Evolutionary conservation across 2,797 vertebrate species (phyloP).

Genomic region (Glyptemys insculpta): DNA sequence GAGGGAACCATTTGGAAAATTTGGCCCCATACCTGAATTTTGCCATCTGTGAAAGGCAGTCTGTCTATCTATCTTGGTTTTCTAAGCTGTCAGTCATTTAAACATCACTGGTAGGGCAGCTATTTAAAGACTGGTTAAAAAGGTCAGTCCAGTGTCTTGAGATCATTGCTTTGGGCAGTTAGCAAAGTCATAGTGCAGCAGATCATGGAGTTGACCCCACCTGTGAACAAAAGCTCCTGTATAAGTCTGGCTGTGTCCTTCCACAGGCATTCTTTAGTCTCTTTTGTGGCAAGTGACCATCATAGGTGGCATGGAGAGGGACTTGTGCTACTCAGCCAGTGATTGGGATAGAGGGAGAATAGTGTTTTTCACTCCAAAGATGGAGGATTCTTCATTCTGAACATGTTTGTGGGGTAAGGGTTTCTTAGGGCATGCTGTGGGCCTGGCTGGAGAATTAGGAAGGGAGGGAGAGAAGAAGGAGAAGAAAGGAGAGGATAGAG

Average conservation of each 20-base stretch:
- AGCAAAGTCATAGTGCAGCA: neutral
- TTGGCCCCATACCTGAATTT: neutral
- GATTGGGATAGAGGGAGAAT: neutral
- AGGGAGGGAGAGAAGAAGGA: neutral
- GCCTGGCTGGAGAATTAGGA: neutral
- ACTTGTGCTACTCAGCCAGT: neutral
- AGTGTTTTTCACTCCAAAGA: too few relatives aligned
- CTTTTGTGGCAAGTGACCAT: neutral
- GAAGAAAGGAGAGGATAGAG: fast-evolving
- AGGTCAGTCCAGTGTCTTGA: neutral
- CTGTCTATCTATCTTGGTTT: neutral
- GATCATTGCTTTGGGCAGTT: neutral
- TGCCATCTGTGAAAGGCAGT: neutral
- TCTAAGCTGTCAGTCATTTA: neutral
- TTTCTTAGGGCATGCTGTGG: neutral
- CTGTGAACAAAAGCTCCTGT: neutral
- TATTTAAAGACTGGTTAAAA: neutral
- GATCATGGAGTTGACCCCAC: neutral
- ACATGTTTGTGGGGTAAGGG: neutral
- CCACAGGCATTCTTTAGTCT: neutral
- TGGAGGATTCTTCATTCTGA: neutral
- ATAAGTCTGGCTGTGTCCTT: neutral
- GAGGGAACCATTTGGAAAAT: neutral
- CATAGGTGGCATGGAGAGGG: neutral
- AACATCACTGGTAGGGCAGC: neutral